These are phyloP conservation scores for Teleopsis dalmanni DNA, from an alignment of 1,140 invertebrate genomes.

Conservation along the genomic window DNA sequence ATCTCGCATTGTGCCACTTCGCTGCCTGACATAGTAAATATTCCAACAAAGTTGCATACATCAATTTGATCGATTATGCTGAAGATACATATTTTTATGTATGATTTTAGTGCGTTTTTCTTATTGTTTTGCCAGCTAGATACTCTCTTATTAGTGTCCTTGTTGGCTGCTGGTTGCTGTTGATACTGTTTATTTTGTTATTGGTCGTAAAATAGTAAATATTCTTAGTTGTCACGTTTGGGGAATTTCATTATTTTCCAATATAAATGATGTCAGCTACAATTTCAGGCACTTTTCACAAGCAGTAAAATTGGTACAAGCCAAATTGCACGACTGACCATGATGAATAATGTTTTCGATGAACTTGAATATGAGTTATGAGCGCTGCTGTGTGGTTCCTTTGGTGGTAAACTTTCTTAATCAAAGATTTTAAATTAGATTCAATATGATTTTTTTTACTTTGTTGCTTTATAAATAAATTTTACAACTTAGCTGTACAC, in stretches of 20 bases:
- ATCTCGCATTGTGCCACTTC: too few relatives aligned
- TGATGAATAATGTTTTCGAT: conserved; percentile 11
- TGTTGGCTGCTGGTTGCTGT: neutral
- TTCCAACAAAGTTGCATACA: too few relatives aligned
- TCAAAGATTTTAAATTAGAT: too few relatives aligned
- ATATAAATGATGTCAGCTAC: conserved; percentile 11
- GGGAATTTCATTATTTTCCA: conserved; percentile 11
- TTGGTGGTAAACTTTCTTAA: too few relatives aligned
- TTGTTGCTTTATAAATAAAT: too few relatives aligned
- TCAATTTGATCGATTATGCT: conserved; percentile 11
- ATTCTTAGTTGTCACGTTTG: conserved; percentile 14
- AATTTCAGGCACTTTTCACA: conserved; percentile 7
- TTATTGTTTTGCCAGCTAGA: neutral
- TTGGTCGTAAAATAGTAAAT: neutral
- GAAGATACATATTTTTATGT: conserved; percentile 5
- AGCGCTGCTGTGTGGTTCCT: conserved; percentile 4
- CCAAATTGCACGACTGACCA: conserved; percentile 6
- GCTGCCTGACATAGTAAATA: too few relatives aligned
- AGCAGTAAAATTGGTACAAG: too few relatives aligned
- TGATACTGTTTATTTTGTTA: neutral
- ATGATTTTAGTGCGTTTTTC: neutral
- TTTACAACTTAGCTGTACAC: too few relatives aligned
- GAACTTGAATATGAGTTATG: conserved; percentile 13
- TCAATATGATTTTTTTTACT: too few relatives aligned
- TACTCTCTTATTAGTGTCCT: neutral